phyloP scores from a whole-genome alignment of 2,888 invertebrate species.

The Orthosia gracilis region DNA sequence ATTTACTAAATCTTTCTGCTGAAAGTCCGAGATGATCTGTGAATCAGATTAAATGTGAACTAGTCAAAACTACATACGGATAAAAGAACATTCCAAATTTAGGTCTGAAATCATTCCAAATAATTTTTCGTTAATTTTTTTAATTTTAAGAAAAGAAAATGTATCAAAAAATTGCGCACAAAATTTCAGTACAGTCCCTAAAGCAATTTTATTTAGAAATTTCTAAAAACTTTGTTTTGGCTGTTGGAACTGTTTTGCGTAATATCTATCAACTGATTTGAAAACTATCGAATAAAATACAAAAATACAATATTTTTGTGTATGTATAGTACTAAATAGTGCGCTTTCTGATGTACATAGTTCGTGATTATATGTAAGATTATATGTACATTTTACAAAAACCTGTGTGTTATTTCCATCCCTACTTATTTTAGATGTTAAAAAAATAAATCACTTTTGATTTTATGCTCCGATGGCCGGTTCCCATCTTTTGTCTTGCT shows the following conservation, averaged over 20 bases:
- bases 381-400: constrained; percentile 90
- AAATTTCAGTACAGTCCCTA: constrained; percentile 33
- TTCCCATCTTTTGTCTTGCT: no score
- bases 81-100: constrained; percentile 2
- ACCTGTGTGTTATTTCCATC: constrained; percentile 67
- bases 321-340: constrained; percentile 81
- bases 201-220: not conserved
- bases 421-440: no score
- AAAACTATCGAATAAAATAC: constrained; percentile 50
- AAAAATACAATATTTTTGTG: constrained; percentile 83
- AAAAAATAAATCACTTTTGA: no score
- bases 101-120: constrained; percentile 5
- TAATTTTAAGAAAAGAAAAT: constrained; percentile 23
- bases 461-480: no score
- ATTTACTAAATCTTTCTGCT: no score
- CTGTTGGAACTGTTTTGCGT: constrained; percentile 33
- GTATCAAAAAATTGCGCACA: constrained; percentile 57
- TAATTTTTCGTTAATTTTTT: not conserved
- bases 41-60: not conserved
- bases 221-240: constrained; percentile 26
- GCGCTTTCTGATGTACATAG: constrained; percentile 89
- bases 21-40: no score
- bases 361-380: constrained; percentile 88
- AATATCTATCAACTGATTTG: constrained; percentile 32
- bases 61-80: not conserved